phyloP scores from a whole-genome alignment of 2,113 vertebrate species.

The Proterorhinus semilunaris region DNA sequence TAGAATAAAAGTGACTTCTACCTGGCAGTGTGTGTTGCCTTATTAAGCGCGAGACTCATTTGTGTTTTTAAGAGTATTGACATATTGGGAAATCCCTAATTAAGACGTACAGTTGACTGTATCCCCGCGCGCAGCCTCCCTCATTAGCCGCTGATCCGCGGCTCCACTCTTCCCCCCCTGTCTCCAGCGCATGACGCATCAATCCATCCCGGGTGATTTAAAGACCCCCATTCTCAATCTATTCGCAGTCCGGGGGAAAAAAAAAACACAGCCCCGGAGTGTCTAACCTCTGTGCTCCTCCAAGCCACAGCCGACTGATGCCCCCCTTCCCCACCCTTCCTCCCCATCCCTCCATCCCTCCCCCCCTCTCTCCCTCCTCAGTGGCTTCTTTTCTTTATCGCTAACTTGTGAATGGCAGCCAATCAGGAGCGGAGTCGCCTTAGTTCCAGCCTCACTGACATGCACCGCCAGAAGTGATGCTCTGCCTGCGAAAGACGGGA shows the following conservation, averaged over 20 bases:
- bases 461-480: constrained; percentile 73
- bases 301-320: constrained; percentile 58
- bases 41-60: not conserved
- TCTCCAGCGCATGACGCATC: not conserved
- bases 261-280: constrained; percentile 38
- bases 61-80: not conserved
- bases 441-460: constrained; percentile 75
- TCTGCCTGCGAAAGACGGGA: constrained; percentile 54
- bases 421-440: constrained; percentile 76
- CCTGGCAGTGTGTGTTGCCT: not conserved
- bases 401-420: constrained; percentile 81
- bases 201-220: not conserved
- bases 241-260: constrained; percentile 23
- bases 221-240: constrained; percentile 36
- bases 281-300: constrained; percentile 61
- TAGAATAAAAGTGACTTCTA: not conserved
- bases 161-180: not conserved
- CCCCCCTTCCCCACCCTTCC: constrained; percentile 18
- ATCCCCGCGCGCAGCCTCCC: not conserved
- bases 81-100: not conserved
- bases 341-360: not conserved
- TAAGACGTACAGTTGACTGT: not conserved
- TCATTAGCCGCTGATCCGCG: constrained; percentile 3
- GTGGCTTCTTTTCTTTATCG: constrained; percentile 63
- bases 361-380: constrained; percentile 28